Base-by-base conservation (phyloP, 2,113 vertebrate species). In the Anhinga rufa region DNA sequence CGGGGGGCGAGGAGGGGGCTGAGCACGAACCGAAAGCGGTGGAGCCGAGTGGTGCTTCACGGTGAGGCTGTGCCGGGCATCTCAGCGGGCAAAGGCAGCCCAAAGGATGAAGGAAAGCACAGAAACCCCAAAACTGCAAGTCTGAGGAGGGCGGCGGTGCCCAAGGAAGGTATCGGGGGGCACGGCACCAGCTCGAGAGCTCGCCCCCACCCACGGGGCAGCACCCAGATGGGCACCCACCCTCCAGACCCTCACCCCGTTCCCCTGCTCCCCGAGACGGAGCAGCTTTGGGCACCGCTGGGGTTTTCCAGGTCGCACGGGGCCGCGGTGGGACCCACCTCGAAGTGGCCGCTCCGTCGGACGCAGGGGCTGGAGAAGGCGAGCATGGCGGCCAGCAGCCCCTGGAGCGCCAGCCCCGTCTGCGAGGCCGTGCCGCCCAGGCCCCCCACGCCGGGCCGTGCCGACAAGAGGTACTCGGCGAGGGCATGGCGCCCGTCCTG, bases 261-360 rank as follows among this genome's bases (percentile, higher is more conserved):
- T 29, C 25, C 40, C 18, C 71, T 6, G 3, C 16, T 48, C 36
- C 62, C 57, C 2, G 1, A 17, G 38, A 28, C 1, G 2, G 54
- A 48, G 82, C 40, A 38, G 10, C 18, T 19, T 24, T 26, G 68
- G 48, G 46, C 70, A 46, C 7, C 2, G 3, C 19, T 12, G 70
- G 44, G 36, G 40, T 10, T 34, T 31, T 7, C 26, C 42, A 7
- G 31, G 44, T 21, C 2, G 2, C 54, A 4, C 6, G 6, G n/a
- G 19, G 40, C 34, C 3, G 10, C 0, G 5, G 4, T 1, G 2
- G 54, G 26, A 46, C 60, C 46, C 70, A 99, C 99, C 97, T 99
- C 98, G 28, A 99, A 99, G 95, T 99, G 98, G 12, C 99, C 98
- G 2, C 99, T 98, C 81, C 98, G 98, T 7, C 98, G 98, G 17